Evolutionary conservation across 2,797 vertebrate genomes (phyloP).

Genomic region (Peromyscus aztecus): DNA sequence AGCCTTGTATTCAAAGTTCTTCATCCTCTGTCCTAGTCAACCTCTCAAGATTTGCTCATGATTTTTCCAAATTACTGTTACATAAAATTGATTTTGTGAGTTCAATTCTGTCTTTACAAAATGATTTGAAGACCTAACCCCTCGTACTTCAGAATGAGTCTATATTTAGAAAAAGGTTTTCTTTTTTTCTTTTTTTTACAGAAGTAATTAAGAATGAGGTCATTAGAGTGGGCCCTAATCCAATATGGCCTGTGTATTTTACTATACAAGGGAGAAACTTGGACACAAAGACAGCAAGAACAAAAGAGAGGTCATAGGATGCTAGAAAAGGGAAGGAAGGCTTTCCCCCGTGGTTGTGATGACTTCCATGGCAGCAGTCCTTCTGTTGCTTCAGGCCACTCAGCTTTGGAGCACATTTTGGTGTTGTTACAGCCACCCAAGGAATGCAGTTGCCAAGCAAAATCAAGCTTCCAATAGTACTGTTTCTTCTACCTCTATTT

Average conservation of each 20-base stretch:
- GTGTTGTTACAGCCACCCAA: background rate
- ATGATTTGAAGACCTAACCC: background rate
- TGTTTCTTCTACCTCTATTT: constrained; percentile 6
- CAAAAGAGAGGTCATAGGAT: background rate
- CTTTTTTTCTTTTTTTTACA: background rate
- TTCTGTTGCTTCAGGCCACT: background rate
- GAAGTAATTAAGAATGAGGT: constrained; percentile 41
- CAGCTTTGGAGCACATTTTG: background rate
- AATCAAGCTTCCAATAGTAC: background rate
- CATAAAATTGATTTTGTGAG: background rate
- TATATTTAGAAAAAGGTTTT: background rate
- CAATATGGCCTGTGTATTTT: background rate
- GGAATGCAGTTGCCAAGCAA: background rate
- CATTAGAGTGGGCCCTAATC: background rate
- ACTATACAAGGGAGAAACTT: background rate
- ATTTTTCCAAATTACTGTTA: background rate
- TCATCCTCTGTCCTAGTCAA: background rate
- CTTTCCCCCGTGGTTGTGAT: background rate
- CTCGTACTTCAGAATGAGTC: background rate
- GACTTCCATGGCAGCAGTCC: background rate
- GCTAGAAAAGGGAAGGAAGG: background rate
- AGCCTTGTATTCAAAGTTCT: background rate
- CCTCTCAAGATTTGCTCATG: background rate
- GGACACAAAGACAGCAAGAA: background rate
- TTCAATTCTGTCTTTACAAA: background rate